Percentiles rank a stretch among this genome's conserved stretches.
Evolutionary conservation across 1,140 invertebrate genomes (phyloP).

Genomic region (Papilio helenus): DNA sequence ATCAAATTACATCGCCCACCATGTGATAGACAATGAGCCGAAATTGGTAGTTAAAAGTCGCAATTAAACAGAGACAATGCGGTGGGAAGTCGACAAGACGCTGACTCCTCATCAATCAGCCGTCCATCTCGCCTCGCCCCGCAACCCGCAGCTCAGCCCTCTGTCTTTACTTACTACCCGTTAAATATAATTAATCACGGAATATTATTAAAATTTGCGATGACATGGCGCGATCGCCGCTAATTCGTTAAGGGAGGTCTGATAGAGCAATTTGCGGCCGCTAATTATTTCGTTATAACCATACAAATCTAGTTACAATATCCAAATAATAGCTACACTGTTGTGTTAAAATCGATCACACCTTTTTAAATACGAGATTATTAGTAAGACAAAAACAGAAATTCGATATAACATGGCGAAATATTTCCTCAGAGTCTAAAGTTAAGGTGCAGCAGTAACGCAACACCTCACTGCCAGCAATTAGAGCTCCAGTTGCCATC

Average conservation of each 20-base stretch:
- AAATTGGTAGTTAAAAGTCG: conserved; percentile 76
- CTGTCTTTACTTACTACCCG: conserved; percentile 65
- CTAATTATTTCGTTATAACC: conserved; percentile 12
- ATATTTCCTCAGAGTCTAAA: background rate
- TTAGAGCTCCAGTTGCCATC: background rate
- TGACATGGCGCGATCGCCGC: conserved; percentile 73
- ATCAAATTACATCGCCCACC: conserved; percentile 72
- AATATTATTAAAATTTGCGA: conserved; percentile 81
- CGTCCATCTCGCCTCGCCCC: conserved; percentile 53
- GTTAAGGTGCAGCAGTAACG: background rate
- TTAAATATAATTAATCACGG: conserved; percentile 78
- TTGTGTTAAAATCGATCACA: background rate
- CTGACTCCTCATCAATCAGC: conserved; percentile 74
- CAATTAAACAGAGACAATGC: conserved; percentile 77
- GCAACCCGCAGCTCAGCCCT: conserved; percentile 45
- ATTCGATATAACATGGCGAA: background rate
- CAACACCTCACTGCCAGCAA: background rate
- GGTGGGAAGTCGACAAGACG: conserved; percentile 57
- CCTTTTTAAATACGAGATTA: background rate
- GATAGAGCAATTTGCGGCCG: background rate
- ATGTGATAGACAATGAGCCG: conserved; percentile 71
- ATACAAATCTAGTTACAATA: background rate
- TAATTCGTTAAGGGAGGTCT: conserved; percentile 47
- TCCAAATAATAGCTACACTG: background rate
- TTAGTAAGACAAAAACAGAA: background rate